Base-by-base conservation (phyloP, 2,888 invertebrate genomes). In the Epinotia bilunana region DNA sequence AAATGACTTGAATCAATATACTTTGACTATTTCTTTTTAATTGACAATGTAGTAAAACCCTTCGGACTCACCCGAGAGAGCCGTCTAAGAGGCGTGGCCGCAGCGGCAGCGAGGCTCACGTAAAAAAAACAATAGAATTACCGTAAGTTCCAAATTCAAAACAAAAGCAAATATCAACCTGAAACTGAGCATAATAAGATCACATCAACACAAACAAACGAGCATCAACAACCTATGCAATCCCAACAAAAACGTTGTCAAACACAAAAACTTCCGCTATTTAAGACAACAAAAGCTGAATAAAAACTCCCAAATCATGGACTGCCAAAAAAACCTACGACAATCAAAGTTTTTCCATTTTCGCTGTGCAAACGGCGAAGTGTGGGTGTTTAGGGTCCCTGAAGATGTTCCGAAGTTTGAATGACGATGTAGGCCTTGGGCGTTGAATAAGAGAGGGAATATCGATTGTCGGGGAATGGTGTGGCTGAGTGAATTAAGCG, bases 301-400 rank as follows among this genome's bases (percentile, higher is more conserved):
- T 87, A 87, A 87, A 88, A 90, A 88, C 85, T 86, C 83, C 86
- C 86, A 86, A 91, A 89, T 89, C 87, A 90, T 85, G 85, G 84
- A 84, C 87, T 89, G 88, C 90, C 90, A 88, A 90, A 90, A 89
- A 91, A 87, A 87, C 82, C 79, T 82, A 82, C 81, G 83, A 88
- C 91, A 91, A 89, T 91, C 91, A 91, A 91, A 92, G 89, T 92
- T 91, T 92, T 92, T 91, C 91, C 93, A 92, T 92, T 92, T 91
- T 87, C 90, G 80, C 80, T 79, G 84, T 79, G 81, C 84, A 82
- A 86, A 87, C 84, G 84, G 87, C 87, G 58, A 33, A 69, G 70
- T 46, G 63, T 63, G 74, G 70, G 67, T 64, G 70, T 71, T 70
- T 74, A 60, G 63, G 69, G 28, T 5, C 63, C 18, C 60, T 69